Conservation (phyloP, 1,140 invertebrate species). For the Drosophila sturtevanti region DNA sequence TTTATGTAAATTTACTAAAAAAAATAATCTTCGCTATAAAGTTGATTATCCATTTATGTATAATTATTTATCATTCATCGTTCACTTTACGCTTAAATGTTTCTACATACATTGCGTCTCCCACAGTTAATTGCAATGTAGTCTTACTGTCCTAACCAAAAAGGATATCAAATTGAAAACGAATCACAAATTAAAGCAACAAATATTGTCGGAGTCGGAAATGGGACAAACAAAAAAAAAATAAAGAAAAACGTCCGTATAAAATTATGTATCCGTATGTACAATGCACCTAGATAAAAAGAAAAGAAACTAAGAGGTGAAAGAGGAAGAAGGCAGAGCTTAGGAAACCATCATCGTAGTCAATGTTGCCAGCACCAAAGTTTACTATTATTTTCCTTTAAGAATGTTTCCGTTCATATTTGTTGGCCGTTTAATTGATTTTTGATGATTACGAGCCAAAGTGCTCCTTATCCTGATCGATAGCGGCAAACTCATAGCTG, state of each 20-base stretch:
- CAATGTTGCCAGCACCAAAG: conserved; percentile 32
- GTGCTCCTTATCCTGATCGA: conserved; percentile 93
- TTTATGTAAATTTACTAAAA: conserved; percentile 65
- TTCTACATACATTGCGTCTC: conserved; percentile 50
- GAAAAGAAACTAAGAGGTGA: neutral
- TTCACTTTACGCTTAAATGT: conserved; percentile 52
- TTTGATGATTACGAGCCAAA: conserved; percentile 91
- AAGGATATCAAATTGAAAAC: conserved; percentile 33
- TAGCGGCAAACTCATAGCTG: conserved; percentile 92
- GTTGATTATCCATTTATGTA: conserved; percentile 4
- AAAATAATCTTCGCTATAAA: conserved; percentile 32
- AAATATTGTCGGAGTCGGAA: neutral
- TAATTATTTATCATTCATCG: conserved; percentile 17
- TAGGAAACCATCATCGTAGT: neutral
- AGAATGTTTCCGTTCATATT: conserved; percentile 8
- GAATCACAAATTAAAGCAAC: conserved; percentile 10
- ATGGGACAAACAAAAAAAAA: too few species aligned
- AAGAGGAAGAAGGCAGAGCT: conserved; percentile 17
- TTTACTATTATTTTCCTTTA: conserved; percentile 8
- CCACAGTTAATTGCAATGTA: neutral
- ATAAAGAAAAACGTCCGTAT: conserved; percentile 17
- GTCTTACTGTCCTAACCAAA: conserved; percentile 16
- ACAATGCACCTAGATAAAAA: conserved; percentile 32
- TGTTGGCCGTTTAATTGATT: neutral
- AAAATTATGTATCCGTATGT: conserved; percentile 44